A percentile compares a stretch with the other conserved stretches of the same genome.
Conservation (phyloP, 2,797 vertebrate species). For the Danionella dracula region DNA sequence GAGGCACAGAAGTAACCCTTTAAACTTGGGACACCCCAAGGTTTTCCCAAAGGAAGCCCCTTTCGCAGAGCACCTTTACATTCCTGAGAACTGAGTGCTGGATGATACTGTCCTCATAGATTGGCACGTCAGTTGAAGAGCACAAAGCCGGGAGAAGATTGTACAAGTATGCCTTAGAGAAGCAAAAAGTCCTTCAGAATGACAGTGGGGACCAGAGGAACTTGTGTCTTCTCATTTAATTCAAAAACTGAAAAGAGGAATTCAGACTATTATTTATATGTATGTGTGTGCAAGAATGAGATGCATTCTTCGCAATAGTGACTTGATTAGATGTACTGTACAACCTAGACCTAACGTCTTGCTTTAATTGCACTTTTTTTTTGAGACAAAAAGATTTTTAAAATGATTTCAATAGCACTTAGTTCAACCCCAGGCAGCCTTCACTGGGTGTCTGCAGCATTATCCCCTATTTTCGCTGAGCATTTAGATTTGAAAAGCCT, state of each 20-base stretch:
- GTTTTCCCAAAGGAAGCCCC: slow-evolving; percentile 21
- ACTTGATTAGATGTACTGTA: slow-evolving; percentile 4
- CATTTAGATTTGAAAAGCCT: slow-evolving; percentile 67
- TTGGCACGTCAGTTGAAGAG: slow-evolving; percentile 70
- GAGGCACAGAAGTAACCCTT: slow-evolving; percentile 45
- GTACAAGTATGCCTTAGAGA: slow-evolving; percentile 75
- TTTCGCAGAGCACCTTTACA: slow-evolving; percentile 56
- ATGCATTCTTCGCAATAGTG: slow-evolving; percentile 31
- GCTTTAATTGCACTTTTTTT: neutral
- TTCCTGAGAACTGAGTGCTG: slow-evolving; percentile 55
- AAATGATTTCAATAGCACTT: slow-evolving; percentile 2
- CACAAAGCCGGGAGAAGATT: slow-evolving; percentile 69
- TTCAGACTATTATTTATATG: neutral
- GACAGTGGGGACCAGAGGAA: slow-evolving; percentile 43
- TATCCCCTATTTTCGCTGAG: slow-evolving; percentile 30
- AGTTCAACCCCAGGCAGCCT: slow-evolving; percentile 24
- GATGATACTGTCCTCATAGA: slow-evolving; percentile 58
- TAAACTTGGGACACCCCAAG: slow-evolving; percentile 64
- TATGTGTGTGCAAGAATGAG: neutral
- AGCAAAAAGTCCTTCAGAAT: slow-evolving; percentile 61
- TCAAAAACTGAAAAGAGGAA: neutral
- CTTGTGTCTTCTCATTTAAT: neutral
- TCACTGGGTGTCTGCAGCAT: slow-evolving; percentile 54
- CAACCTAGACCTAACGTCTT: neutral
- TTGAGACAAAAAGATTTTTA: neutral